Base-by-base conservation (phyloP, 2,888 invertebrate genomes). In the Ctenicera cuprea region DNA sequence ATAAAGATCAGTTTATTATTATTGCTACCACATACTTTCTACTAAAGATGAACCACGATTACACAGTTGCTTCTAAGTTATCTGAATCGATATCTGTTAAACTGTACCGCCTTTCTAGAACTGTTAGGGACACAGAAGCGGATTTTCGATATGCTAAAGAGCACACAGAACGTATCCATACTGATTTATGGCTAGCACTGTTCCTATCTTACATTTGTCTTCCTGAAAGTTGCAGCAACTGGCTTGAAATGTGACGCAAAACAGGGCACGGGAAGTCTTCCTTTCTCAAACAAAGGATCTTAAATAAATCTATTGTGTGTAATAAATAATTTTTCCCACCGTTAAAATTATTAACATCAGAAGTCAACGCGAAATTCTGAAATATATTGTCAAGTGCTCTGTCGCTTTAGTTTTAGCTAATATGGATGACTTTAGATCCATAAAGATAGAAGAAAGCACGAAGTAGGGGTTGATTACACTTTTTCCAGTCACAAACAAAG, bases 161-260 rank as follows among this genome's bases (percentile, higher is more conserved):
- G 65, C 67, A 57, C 57, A 33, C 50, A 41, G n/a, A 54, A 67
- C 18, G 54, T 57, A 67, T 57, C 67, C 26, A 67, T 57, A 54
- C 43, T 67, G 67, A 67, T 67, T 67, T 67, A 67, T 67, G 45
- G 30, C 67, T 38, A 22, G 52, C 18, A 11, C 20, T 50, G n/a
- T 50, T 67, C 57, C 45, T 41, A 67, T 57, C 52, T 41, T 54
- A 45, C 65, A 65, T 65, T 67, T 67, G 57, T 57, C 57, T 57
- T 26, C 33, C 67, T 67, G 67, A 67, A 67, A 54, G 20, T 22
- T 54, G 41, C 30, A 67, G 45, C 41, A 45, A 52, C 37, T 57
- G 33, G 57, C 67, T 52, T 41, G 30, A 57, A 67, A 67, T 57
- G 26, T 67, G 26, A 9, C 33, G 33, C 33, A 33, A 33, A 9